A percentile compares a stretch with the other conserved stretches of the same genome.
phyloP scores from a whole-genome alignment of 2,888 invertebrate genomes.

The Prionchulus punctatus region DNA sequence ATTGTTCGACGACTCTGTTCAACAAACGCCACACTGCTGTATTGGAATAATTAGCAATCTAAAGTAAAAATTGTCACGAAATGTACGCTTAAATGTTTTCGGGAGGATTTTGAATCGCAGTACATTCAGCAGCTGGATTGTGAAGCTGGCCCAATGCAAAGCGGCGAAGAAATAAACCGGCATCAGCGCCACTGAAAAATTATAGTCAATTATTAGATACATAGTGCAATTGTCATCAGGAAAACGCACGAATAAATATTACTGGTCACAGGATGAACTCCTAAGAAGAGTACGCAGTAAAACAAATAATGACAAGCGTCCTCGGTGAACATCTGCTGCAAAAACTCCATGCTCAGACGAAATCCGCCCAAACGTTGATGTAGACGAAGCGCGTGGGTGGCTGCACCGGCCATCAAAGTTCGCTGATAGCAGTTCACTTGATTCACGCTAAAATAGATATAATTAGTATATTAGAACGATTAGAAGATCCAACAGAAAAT shows the following conservation, averaged over 20 bases:
- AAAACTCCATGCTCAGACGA: slow-evolving; percentile 61
- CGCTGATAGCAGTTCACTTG: slow-evolving; percentile 70
- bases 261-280: slow-evolving; percentile 70
- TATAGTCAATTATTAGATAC: slow-evolving; percentile 8
- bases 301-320: slow-evolving; percentile 84
- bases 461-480: neutral
- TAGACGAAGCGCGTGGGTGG: slow-evolving; percentile 77
- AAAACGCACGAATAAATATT: too few relatives aligned
- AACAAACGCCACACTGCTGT: slow-evolving; percentile 53
- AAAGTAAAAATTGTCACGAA: slow-evolving; percentile 20
- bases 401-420: slow-evolving; percentile 73
- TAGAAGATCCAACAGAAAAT: neutral
- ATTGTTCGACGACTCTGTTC: slow-evolving; percentile 72
- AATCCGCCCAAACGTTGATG: slow-evolving; percentile 69
- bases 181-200: slow-evolving; percentile 57
- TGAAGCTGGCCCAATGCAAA: slow-evolving; percentile 79
- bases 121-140: slow-evolving; percentile 72
- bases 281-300: slow-evolving; percentile 83
- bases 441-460: slow-evolving; percentile 43
- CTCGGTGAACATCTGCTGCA: slow-evolving; percentile 61
- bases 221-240: too few relatives aligned
- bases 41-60: slow-evolving; percentile 66
- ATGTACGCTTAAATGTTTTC: too few relatives aligned
- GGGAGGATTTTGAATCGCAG: too few relatives aligned
- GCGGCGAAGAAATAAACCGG: slow-evolving; percentile 80